A percentile compares a stretch with the other conserved stretches of the same genome.
These are phyloP conservation scores for Podarcis muralis DNA, from an alignment of 2,113 vertebrate species.

Conservation along the genomic window DNA sequence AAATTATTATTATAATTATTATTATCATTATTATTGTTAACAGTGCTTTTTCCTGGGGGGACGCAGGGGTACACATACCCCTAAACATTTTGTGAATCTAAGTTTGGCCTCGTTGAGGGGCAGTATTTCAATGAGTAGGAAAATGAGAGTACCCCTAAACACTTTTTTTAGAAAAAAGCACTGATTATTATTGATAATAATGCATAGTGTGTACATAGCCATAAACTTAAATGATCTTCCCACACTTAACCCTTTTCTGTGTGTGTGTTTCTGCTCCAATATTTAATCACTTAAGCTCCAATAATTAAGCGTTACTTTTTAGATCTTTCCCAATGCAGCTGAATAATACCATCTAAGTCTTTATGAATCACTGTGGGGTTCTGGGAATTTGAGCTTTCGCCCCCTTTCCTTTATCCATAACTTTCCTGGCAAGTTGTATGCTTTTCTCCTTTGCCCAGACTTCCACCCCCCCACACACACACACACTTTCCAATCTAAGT, in stretches of 20 bases:
- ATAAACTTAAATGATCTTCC: neutral
- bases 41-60: no score
- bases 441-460: neutral
- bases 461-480: neutral
- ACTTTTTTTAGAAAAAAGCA: no score
- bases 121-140: no score
- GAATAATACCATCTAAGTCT: neutral
- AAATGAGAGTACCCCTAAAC: no score
- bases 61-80: no score
- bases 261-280: neutral
- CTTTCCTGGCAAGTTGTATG: neutral
- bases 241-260: neutral
- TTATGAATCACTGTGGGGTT: neutral
- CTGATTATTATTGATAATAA: no score
- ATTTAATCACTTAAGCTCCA: neutral
- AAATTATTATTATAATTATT: no score
- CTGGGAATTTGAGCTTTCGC: neutral
- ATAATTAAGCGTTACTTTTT: neutral
- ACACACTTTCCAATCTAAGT: neutral
- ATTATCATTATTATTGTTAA: no score
- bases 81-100: no score
- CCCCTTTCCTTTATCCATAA: neutral
- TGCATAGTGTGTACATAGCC: no score
- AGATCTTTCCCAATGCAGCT: neutral
- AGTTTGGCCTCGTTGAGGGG: no score